Percentiles rank a stretch among this genome's conserved stretches.
These are phyloP conservation scores for Hemitrygon akajei DNA, from an alignment of 2,797 vertebrate genomes.

Conservation along the genomic window DNA sequence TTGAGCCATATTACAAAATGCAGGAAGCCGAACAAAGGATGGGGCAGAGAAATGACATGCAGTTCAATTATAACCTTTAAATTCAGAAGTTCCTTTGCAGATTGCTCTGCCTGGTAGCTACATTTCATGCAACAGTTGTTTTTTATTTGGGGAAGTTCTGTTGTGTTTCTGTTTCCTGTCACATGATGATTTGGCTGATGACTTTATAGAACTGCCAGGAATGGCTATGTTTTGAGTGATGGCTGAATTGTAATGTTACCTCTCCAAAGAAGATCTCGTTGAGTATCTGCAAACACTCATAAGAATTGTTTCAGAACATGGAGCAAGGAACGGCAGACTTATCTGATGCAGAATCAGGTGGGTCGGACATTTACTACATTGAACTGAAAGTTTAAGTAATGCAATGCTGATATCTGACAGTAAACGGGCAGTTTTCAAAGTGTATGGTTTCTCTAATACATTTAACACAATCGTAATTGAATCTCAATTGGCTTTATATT, in stretches of 20 bases:
- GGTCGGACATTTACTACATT: neutral
- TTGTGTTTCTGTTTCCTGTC: slow-evolving; percentile 23
- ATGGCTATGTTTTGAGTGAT: neutral
- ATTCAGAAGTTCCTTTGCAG: neutral
- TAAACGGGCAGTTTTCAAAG: neutral
- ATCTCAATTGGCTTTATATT: neutral
- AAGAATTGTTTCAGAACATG: neutral
- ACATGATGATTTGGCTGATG: neutral
- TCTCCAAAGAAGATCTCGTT: neutral
- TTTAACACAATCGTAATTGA: neutral
- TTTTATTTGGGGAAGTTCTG: neutral
- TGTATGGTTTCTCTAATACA: neutral
- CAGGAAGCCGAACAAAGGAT: no score
- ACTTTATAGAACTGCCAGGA: neutral
- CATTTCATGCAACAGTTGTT: neutral
- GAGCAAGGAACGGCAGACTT: neutral
- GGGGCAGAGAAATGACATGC: no score
- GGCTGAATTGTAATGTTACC: neutral
- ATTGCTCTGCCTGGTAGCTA: neutral
- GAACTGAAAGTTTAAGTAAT: neutral
- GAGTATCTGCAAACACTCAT: neutral
- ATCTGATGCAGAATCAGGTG: neutral
- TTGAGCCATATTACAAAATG: no score
- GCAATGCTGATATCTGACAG: neutral
- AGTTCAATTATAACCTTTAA: neutral